A percentile compares a stretch with the other conserved stretches of the same genome.
Evolutionary conservation across 2,113 vertebrate genomes (phyloP).

Genomic region (Gymnogyps californianus): DNA sequence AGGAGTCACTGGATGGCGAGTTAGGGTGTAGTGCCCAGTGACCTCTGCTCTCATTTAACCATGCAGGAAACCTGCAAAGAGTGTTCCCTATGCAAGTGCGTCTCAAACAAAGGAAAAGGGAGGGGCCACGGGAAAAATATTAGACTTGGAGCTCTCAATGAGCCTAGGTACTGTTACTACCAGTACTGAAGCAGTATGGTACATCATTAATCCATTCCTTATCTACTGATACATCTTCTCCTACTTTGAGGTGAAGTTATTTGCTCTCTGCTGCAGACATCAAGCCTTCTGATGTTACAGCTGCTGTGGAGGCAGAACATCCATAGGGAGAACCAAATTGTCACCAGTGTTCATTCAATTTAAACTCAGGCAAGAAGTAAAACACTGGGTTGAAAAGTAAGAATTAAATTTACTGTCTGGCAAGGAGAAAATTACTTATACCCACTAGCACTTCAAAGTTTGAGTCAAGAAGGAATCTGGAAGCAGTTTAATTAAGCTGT

Average conservation of each 20-base stretch:
- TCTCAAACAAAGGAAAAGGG: not conserved
- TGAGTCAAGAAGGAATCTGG: not conserved
- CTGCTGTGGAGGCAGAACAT: not conserved
- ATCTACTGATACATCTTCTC: not conserved
- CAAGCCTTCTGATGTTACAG: not conserved
- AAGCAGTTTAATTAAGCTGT: not conserved
- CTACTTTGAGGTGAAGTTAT: not conserved
- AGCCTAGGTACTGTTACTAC: not conserved
- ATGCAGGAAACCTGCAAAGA: not conserved
- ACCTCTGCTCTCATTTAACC: not conserved
- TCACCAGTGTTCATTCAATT: not conserved
- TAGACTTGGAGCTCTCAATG: not conserved
- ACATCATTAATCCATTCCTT: not conserved
- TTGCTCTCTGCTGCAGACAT: not conserved
- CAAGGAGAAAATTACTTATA: not conserved
- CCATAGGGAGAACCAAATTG: not conserved
- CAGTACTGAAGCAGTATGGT: not conserved
- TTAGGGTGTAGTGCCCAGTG: rapidly evolving
- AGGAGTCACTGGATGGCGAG: rapidly evolving
- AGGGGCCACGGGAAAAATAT: not conserved
- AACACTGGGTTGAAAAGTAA: not conserved
- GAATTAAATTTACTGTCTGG: not conserved
- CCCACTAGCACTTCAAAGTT: not conserved
- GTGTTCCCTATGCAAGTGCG: not conserved
- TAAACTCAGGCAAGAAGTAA: not conserved